Conservation (phyloP, 1,140 invertebrate species). For the Danaus melanippus region DNA sequence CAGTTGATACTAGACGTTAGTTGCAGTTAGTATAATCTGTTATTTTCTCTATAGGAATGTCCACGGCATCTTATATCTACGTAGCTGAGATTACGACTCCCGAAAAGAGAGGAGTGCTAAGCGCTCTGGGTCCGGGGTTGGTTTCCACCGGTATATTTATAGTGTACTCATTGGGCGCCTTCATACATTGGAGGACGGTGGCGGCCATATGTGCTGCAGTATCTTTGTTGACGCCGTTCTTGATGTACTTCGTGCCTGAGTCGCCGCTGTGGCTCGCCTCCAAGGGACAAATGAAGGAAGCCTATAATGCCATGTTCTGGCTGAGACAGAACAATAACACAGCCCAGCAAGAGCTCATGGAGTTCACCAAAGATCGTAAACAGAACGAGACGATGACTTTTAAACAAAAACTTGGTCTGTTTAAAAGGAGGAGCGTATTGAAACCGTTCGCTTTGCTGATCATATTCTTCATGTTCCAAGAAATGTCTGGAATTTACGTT, state of each 20-base stretch:
- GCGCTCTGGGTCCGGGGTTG: conserved; percentile 75
- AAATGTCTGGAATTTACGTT: conserved; percentile 82
- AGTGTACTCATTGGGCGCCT: conserved; percentile 76
- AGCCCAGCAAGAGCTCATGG: conserved; percentile 74
- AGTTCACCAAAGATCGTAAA: conserved; percentile 67
- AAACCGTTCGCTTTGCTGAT: conserved; percentile 79
- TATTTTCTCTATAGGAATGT: conserved; percentile 70
- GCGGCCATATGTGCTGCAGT: conserved; percentile 76
- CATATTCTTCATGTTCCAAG: conserved; percentile 79
- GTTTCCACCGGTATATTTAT: conserved; percentile 79
- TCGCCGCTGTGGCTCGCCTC: conserved; percentile 77
- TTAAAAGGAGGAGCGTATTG: conserved; percentile 61
- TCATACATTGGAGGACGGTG: conserved; percentile 75
- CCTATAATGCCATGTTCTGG: conserved; percentile 73
- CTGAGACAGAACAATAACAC: conserved; percentile 72
- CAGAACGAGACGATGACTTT: conserved; percentile 54
- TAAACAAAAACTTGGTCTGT: conserved; percentile 51
- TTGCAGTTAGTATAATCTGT: neutral
- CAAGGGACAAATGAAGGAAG: conserved; percentile 72
- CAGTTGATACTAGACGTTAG: too few species aligned
- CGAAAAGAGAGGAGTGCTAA: conserved; percentile 71
- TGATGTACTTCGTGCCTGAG: conserved; percentile 79
- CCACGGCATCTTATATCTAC: conserved; percentile 75
- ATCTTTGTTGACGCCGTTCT: conserved; percentile 72
- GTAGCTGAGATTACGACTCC: conserved; percentile 75